phyloP scores from a whole-genome alignment of 2,113 vertebrate species.

The Eulemur rufifrons region DNA sequence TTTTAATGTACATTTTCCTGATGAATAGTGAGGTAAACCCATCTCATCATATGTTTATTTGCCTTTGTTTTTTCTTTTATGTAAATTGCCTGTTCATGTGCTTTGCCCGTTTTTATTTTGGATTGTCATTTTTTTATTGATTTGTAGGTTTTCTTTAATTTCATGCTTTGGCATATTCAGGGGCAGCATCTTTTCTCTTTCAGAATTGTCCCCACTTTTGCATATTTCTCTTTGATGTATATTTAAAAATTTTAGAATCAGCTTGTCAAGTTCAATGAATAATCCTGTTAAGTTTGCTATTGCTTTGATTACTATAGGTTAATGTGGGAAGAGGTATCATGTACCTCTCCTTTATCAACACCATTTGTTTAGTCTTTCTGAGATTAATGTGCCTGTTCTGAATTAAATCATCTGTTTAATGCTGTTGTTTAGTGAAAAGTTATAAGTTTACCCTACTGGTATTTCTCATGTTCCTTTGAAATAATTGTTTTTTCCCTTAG shows the following conservation, averaged over 20 bases:
- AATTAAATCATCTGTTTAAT: slow-evolving; percentile 47
- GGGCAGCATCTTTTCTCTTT: neutral
- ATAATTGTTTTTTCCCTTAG: slow-evolving; percentile 30
- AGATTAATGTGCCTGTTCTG: neutral
- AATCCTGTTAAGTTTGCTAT: neutral
- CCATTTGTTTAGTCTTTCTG: neutral
- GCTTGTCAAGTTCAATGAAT: neutral
- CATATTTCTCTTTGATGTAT: neutral
- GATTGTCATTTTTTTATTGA: neutral
- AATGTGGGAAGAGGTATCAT: neutral
- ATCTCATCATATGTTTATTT: neutral
- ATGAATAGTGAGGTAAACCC: neutral
- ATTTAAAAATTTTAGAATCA: slow-evolving; percentile 30
- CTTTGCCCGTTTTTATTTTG: slow-evolving; percentile 30
- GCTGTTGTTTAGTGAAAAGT: slow-evolving; percentile 16
- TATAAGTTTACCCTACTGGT: neutral
- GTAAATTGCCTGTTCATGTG: neutral
- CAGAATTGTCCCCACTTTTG: neutral
- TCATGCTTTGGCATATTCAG: neutral
- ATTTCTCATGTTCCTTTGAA: slow-evolving; percentile 45
- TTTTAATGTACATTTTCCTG: neutral
- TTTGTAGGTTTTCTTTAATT: slow-evolving; percentile 23
- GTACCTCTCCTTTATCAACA: neutral
- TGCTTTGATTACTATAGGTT: slow-evolving; percentile 17
- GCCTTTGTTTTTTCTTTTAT: neutral